Base-by-base conservation (phyloP, 2,113 vertebrate species). In the Canis aureus region DNA sequence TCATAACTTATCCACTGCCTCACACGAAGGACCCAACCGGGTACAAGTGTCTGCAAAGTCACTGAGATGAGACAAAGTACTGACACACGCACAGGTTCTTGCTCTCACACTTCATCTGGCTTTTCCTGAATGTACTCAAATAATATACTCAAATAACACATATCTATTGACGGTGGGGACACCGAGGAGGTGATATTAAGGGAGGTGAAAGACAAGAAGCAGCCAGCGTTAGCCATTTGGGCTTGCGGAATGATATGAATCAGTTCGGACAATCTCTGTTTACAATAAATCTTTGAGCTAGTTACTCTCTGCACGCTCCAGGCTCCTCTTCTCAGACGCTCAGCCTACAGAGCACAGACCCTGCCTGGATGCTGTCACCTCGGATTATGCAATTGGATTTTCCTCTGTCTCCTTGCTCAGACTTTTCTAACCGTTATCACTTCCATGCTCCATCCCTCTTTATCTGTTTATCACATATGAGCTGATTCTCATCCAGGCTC, bases 321-420 rank as follows among this genome's bases (percentile, higher is more conserved):
- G 78, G 71, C 20, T 38, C 27, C 27, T 4, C 27, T 73, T 80
- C 89, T 38, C 84, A 84, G 82, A 91, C n/a, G 51, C 13, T 80
- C 82, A 87, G 53, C 66, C 92, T 79, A 22, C 55, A 97, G 60
- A 91, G 59, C 57, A 20, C 91, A 97, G 89, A 90, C 27, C 8
- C 38, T 74, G 97, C 85, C 97, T 98, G 98, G 78, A 87, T 55
- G 29, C 49, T 96, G 74, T 98, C 97, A 97, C 51, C 81, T 91
- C 85, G 81, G 96, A 95, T 96, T 95, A 94, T 35, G 92, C 13
- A 59, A 29, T 57, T 94, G 51, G 91, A 74, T 91, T 91, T 89
- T 55, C 60, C 64, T 78, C 82, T 71, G 73, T 86, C 95, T 97
- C 32, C 29, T 89, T 20, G 66, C 27, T 89, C 94, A 96, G 85